Conservation (phyloP, 2,888 invertebrate genomes). For the Rhorus exstirpatorius region DNA sequence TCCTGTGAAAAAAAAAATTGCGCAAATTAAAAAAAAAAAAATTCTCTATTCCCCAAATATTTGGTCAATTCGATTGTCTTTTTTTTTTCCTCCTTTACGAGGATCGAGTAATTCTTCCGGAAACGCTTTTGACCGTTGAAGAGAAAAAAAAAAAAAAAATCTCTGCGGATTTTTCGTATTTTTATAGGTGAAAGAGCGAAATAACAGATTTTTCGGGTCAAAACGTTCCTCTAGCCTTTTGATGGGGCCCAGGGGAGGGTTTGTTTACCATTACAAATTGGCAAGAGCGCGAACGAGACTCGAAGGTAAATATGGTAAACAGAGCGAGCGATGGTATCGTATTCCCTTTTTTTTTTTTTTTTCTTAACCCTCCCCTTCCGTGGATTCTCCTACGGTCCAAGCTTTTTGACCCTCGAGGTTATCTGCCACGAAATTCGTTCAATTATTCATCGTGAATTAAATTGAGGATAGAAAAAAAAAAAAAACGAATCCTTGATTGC, state of each 20-base stretch:
- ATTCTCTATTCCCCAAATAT: too few species aligned
- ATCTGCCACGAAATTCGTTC: constrained; percentile 38
- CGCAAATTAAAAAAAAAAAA: not conserved
- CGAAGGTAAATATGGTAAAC: constrained; percentile 47
- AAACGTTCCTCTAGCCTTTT: constrained; percentile 16
- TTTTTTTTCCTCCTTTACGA: too few species aligned
- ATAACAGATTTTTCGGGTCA: constrained; percentile 12
- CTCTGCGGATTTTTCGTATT: too few species aligned
- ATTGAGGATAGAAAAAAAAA: not conserved
- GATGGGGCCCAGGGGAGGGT: constrained; percentile 10
- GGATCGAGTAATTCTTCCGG: not conserved
- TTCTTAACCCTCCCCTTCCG: constrained; percentile 1
- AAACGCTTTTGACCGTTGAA: constrained; percentile 13
- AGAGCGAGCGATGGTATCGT: constrained; percentile 44
- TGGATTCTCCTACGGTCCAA: not conserved
- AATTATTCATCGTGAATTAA: constrained; percentile 37
- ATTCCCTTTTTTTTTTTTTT: not conserved
- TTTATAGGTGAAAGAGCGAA: constrained; percentile 1
- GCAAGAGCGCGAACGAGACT: constrained; percentile 10
- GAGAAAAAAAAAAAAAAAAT: too few species aligned
- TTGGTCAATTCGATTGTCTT: too few species aligned
- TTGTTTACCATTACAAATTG: constrained; percentile 50
- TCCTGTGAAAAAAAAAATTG: not conserved
- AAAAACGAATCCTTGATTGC: too few species aligned
- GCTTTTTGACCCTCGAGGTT: constrained; percentile 22